Evolutionary conservation across 2,113 vertebrate genomes (phyloP), one percentile per base, ranked within the genome.

Genomic region (Gnathonemus echidnorhynchus): DNA sequence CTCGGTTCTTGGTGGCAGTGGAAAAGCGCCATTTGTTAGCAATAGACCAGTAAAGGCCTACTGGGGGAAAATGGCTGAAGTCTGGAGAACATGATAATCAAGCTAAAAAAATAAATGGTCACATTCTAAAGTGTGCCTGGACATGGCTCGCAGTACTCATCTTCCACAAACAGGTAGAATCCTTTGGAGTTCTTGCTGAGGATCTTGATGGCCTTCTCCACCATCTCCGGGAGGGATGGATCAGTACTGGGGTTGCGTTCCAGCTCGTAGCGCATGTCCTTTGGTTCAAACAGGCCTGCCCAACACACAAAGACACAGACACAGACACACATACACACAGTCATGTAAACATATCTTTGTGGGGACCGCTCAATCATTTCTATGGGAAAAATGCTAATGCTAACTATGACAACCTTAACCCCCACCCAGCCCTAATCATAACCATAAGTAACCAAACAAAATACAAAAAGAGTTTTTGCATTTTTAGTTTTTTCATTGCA

Each of bases 111-210:
- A 39, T 5, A 21, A 53, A 21, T 39, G 31, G 70, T 77, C 70
- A 77, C 27, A 39, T 39, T 77, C 13, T 17, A 15, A 10, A 39
- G 70, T 6, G 27, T 77, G 70, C 21, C 39, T 46, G 80, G 24
- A 46, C 6, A 13, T 90, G 31, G 74, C 62, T 10, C 58, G 88
- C 11, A 48, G 35, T 15, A 92, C 91, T 95, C 94, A 97, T 97
- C 96, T 96, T 97, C 96, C 53, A 97, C 96, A 93, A 97, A 97
- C 15, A 97, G 95, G 90, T 93, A 97, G 93, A 93, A 97, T 90
- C 96, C 96, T 0, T 96, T 95, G 1, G 94, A 91, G 90, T 97
- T 97, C 88, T 93, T 97, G 49, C 93, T 90, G 7, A 97, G 96
- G 92, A 97, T 96, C 66, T 90, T 91, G 80, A 97, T 96, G 56